Evolutionary conservation across 2,113 vertebrate species (phyloP).

Genomic region (Deroptyus accipitrinus): DNA sequence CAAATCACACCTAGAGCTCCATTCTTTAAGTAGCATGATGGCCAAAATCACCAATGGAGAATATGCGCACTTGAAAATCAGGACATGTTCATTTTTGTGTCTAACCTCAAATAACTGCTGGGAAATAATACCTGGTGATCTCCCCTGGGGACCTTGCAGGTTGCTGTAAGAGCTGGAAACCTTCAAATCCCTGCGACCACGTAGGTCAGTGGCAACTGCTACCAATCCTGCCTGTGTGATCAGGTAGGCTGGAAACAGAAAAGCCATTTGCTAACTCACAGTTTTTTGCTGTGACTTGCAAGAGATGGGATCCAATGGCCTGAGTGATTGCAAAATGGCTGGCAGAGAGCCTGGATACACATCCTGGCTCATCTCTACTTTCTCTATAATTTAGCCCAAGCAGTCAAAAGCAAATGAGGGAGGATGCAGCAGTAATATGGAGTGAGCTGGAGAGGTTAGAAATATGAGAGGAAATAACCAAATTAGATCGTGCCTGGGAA

Average conservation of each 20-base stretch:
- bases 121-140: not conserved
- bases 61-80: not conserved
- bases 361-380: constrained; percentile 12
- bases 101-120: not conserved
- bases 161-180: not conserved
- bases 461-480: constrained; percentile 1
- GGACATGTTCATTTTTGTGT: not conserved
- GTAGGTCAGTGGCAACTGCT: accelerated
- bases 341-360: not conserved
- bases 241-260: not conserved
- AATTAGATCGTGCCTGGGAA: not conserved
- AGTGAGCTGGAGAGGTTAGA: not conserved
- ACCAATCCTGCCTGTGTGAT: not conserved
- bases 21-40: not conserved
- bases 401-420: not conserved
- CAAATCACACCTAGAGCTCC: not conserved
- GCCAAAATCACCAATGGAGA: not conserved
- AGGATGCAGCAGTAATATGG: not conserved
- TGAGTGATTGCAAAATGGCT: not conserved
- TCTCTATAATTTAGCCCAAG: constrained; percentile 15
- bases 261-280: not conserved
- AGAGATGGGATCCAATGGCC: not conserved
- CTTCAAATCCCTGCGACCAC: not conserved
- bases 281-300: not conserved
- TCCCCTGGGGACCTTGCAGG: not conserved